phyloP scores from a whole-genome alignment of 2,888 invertebrate species.

The Neria commutata region DNA sequence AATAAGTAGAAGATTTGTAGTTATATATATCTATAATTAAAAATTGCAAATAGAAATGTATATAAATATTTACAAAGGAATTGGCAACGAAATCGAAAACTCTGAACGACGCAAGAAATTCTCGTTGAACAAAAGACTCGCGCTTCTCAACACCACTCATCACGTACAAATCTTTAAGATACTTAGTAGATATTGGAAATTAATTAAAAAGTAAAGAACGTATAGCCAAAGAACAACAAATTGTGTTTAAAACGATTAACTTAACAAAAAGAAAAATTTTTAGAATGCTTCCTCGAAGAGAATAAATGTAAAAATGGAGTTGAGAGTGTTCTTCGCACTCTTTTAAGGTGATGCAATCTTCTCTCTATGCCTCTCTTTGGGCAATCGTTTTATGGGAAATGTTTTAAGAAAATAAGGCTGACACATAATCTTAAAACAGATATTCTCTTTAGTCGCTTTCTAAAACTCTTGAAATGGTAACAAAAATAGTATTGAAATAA shows the following conservation, averaged over 20 bases:
- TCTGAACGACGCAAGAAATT: conserved; percentile 11
- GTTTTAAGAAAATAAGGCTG: too few relatives aligned
- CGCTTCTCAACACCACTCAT: conserved; percentile 35
- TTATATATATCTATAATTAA: background rate
- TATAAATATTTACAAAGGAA: conserved; percentile 16
- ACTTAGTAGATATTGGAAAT: conserved; percentile 5
- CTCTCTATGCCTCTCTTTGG: too few relatives aligned
- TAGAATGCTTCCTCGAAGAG: too few relatives aligned
- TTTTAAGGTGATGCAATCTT: too few relatives aligned
- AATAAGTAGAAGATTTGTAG: conserved; percentile 18
- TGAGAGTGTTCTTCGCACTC: too few relatives aligned
- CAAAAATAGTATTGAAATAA: conserved; percentile 21
- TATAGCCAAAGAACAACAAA: background rate
- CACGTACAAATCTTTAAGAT: conserved; percentile 31
- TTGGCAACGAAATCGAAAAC: conserved; percentile 6
- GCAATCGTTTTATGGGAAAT: too few relatives aligned
- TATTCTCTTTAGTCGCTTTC: background rate
- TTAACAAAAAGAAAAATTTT: background rate
- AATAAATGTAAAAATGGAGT: too few relatives aligned
- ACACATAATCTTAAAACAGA: too few relatives aligned
- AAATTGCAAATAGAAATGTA: background rate
- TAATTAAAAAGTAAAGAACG: background rate
- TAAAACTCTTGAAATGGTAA: conserved; percentile 22
- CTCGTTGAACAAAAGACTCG: conserved; percentile 14
- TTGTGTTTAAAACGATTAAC: background rate